These are phyloP conservation scores for Nannobrachium achirus DNA, from an alignment of 2,113 vertebrate species.

Conservation along the genomic window DNA sequence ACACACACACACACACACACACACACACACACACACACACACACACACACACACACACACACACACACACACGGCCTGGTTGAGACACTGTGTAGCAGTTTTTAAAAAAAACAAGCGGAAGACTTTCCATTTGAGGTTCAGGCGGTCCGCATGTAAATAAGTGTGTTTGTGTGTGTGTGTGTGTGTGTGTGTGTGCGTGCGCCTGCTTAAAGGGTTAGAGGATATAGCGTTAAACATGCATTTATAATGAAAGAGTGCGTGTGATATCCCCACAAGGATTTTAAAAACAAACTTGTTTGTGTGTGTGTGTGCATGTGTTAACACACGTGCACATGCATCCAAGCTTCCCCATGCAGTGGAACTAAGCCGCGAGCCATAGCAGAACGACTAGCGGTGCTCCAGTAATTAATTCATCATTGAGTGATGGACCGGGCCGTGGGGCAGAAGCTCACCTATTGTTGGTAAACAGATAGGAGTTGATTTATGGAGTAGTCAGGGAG, in stretches of 20 bases:
- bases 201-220: too few species aligned
- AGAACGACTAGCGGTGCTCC: conserved; percentile 39
- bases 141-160: conserved; percentile 26
- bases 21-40: background rate
- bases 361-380: conserved; percentile 39
- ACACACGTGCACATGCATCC: background rate
- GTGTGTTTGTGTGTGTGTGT: conserved; percentile 10
- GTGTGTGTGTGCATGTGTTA: conserved; percentile 3
- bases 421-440: conserved; percentile 64
- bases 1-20: too few species aligned
- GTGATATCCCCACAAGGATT: too few species aligned
- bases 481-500: conserved; percentile 56
- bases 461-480: conserved; percentile 69
- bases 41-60: background rate
- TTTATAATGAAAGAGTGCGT: too few species aligned
- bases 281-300: background rate
- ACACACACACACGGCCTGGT: background rate
- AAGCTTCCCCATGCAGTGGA: conserved; percentile 5
- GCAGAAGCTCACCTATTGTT: conserved; percentile 44
- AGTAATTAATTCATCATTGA: conserved; percentile 74
- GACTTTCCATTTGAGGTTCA: conserved; percentile 30
- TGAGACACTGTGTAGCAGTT: conserved; percentile 27
- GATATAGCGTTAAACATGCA: too few species aligned
- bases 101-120: conserved; percentile 32
- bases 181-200: background rate